Percentiles rank a stretch among this genome's conserved stretches.
These are phyloP conservation scores for Ganaspis brasiliensis DNA, from an alignment of 2,888 invertebrate species.

Conservation along the genomic window DNA sequence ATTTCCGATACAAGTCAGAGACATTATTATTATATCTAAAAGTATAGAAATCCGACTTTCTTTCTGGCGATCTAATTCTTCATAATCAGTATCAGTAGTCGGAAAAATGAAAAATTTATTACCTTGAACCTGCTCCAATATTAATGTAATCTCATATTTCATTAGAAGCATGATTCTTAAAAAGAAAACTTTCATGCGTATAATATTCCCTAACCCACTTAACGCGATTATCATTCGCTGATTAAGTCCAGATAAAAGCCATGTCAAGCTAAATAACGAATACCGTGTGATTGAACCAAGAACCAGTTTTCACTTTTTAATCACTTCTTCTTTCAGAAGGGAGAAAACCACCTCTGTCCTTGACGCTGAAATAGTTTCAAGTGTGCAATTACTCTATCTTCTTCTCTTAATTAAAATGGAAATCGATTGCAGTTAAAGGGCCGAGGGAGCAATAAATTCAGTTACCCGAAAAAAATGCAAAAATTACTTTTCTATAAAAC, in stretches of 20 bases:
- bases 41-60: conserved; percentile 3
- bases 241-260: conserved; percentile 37
- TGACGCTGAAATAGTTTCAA: conserved; percentile 27
- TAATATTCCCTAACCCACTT: conserved; percentile 39
- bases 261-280: conserved; percentile 34
- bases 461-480: no score
- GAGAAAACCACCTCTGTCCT: conserved; percentile 11
- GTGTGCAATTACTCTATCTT: conserved; percentile 26
- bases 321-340: conserved; percentile 35
- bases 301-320: conserved; percentile 43
- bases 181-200: conserved; percentile 38
- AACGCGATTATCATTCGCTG: conserved; percentile 39
- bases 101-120: conserved; percentile 28
- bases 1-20: neutral
- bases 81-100: conserved; percentile 4
- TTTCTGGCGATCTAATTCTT: conserved; percentile 36
- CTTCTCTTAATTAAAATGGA: conserved; percentile 31
- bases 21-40: conserved; percentile 30
- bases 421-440: conserved; percentile 25
- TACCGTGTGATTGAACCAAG: conserved; percentile 24
- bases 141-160: conserved; percentile 38
- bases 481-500: no score
- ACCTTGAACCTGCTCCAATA: conserved; percentile 19
- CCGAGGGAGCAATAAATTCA: conserved; percentile 15
- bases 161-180: conserved; percentile 16